These are phyloP conservation scores for Poeciliopsis turrubarensis DNA, from an alignment of 2,113 vertebrate species.

Conservation along the genomic window DNA sequence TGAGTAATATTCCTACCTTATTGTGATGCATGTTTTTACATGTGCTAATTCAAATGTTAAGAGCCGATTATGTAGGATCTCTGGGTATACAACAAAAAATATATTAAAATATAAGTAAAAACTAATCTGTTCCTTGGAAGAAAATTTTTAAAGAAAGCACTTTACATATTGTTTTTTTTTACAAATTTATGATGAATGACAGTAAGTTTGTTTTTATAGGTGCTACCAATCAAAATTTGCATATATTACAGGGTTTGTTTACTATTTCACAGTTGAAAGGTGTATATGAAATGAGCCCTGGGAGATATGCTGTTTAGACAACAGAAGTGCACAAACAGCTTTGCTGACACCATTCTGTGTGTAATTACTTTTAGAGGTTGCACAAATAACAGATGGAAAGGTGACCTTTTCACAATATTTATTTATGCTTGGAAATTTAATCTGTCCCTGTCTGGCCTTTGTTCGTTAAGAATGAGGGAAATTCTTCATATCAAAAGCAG, in stretches of 20 bases:
- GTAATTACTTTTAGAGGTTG: constrained; percentile 80
- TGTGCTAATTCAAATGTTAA: background rate
- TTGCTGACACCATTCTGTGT: constrained; percentile 68
- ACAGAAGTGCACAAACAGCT: constrained; percentile 67
- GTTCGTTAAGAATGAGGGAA: constrained; percentile 52
- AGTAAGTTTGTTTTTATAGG: constrained; percentile 8
- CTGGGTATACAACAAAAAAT: background rate
- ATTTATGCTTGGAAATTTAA: constrained; percentile 78
- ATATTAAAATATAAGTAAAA: background rate
- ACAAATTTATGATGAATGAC: constrained; percentile 35
- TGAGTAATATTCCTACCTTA: constrained; percentile 24
- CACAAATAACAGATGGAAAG: constrained; percentile 80
- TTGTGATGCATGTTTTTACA: background rate
- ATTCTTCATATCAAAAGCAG: constrained; percentile 59
- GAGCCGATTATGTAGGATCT: background rate
- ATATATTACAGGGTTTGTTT: constrained; percentile 57
- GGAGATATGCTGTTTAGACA: constrained; percentile 72
- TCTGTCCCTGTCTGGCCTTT: constrained; percentile 72
- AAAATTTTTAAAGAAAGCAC: background rate
- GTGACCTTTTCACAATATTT: constrained; percentile 80
- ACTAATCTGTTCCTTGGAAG: background rate
- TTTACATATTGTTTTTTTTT: background rate
- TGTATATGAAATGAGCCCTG: constrained; percentile 66
- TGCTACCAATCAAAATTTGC: constrained; percentile 24
- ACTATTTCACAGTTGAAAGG: constrained; percentile 50